phyloP scores from a whole-genome alignment of 2,113 vertebrate species.

The Raja brachyura region DNA sequence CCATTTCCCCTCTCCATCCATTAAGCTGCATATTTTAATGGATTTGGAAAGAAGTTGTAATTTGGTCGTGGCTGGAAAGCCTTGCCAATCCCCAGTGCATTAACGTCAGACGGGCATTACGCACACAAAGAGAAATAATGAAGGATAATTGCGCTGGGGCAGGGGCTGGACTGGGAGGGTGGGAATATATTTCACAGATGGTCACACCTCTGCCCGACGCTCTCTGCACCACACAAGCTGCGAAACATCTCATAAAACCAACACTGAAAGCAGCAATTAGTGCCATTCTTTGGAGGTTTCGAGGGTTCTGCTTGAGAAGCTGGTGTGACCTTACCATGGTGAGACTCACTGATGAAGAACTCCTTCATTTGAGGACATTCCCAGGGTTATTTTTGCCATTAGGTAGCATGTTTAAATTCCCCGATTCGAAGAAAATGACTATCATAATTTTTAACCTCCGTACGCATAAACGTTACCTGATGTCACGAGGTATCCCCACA shows the following conservation, averaged over 20 bases:
- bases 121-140: not conserved
- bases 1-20: not conserved
- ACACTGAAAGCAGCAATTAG: constrained; percentile 16
- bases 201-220: constrained; percentile 15
- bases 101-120: constrained; percentile 25
- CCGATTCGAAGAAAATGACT: constrained; percentile 11
- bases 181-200: constrained; percentile 38
- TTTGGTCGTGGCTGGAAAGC: not conserved
- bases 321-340: not conserved
- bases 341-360: not conserved
- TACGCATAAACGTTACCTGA: not conserved
- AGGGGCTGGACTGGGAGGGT: not conserved
- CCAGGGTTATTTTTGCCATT: constrained; percentile 33
- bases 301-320: not conserved
- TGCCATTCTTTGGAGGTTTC: not conserved
- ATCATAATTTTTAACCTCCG: constrained; percentile 5
- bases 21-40: not conserved
- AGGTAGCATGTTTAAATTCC: constrained; percentile 10
- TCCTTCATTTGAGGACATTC: constrained; percentile 1
- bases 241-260: constrained; percentile 22
- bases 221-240: not conserved
- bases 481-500: not conserved
- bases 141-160: constrained; percentile 4
- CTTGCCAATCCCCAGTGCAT: not conserved
- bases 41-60: not conserved